Evolutionary conservation across 2,797 vertebrate species (phyloP).

Genomic region (Peromyscus aztecus): DNA sequence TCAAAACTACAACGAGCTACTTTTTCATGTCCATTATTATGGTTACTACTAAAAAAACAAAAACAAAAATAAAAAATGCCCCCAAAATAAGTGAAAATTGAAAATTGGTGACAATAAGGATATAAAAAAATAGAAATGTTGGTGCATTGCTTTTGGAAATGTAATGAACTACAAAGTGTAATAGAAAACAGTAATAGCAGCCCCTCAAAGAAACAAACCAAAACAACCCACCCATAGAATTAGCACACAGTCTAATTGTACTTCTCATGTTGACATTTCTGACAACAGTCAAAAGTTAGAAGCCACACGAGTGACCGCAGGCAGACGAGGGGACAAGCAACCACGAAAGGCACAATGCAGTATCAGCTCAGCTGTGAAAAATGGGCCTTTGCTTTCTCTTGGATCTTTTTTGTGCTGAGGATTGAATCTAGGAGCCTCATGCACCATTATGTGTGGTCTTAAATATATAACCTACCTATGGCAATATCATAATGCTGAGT

Average conservation of each 20-base stretch:
- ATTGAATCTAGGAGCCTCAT: neutral
- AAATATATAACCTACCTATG: neutral
- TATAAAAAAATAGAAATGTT: slow-evolving; percentile 21
- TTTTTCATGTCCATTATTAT: neutral
- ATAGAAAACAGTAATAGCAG: neutral
- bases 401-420: neutral
- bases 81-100: neutral
- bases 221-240: neutral
- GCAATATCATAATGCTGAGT: neutral
- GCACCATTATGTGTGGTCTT: neutral
- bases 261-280: neutral
- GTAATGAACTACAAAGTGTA: neutral
- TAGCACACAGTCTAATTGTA: neutral
- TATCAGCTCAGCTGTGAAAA: neutral
- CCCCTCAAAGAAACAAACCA: neutral
- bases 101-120: neutral
- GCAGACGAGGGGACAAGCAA: neutral
- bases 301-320: neutral
- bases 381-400: neutral
- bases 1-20: slow-evolving; percentile 16
- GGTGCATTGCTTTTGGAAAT: neutral
- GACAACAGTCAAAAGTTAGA: neutral
- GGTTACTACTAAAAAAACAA: neutral
- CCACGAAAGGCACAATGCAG: neutral
- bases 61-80: neutral